These are phyloP conservation scores for Cladopsammia gracilis DNA, from an alignment of 64 coral and sea anemone genomes.

Conservation along the genomic window DNA sequence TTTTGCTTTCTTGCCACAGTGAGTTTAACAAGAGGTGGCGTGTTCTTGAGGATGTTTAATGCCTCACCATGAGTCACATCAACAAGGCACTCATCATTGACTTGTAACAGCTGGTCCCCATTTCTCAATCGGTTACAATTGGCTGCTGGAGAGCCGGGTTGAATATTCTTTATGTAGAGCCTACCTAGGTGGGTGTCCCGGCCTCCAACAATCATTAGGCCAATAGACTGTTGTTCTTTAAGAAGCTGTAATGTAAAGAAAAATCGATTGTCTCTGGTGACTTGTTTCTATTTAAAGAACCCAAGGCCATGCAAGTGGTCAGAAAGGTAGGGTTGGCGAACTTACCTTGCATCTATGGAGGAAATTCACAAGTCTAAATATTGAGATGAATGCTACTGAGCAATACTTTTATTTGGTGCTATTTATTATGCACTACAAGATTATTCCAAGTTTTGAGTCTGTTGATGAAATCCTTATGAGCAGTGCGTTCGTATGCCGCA, in stretches of 20 bases:
- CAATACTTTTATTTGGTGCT: no score
- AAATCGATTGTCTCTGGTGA: background rate
- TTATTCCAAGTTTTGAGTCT: no score
- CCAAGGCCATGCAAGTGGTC: no score
- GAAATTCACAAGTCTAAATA: no score
- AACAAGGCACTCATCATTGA: conserved; percentile 87
- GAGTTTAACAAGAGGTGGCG: conserved; percentile 93
- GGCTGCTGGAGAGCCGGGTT: conserved; percentile 86
- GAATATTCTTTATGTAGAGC: conserved; percentile 97
- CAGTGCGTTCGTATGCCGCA: no score
- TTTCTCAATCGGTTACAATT: conserved; percentile 76
- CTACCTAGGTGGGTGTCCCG: conserved; percentile 95
- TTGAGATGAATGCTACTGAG: no score
- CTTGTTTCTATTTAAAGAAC: no score
- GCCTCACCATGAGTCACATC: conserved; percentile 91
- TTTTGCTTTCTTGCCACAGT: conserved; percentile 89
- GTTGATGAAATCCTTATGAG: no score
- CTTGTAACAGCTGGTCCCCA: conserved; percentile 93
- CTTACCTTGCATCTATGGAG: no score
- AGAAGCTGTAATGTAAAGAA: conserved; percentile 67
- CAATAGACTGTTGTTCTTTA: conserved; percentile 94
- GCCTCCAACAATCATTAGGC: conserved; percentile 94
- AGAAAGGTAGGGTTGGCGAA: no score
- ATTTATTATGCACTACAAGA: no score
- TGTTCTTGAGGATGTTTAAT: conserved; percentile 81